Evolutionary conservation across 30 jellyfish, hydroid and myxozoan genomes (phyloP), one percentile per base, ranked within the genome.

Genomic region (Turritopsis rubra): DNA sequence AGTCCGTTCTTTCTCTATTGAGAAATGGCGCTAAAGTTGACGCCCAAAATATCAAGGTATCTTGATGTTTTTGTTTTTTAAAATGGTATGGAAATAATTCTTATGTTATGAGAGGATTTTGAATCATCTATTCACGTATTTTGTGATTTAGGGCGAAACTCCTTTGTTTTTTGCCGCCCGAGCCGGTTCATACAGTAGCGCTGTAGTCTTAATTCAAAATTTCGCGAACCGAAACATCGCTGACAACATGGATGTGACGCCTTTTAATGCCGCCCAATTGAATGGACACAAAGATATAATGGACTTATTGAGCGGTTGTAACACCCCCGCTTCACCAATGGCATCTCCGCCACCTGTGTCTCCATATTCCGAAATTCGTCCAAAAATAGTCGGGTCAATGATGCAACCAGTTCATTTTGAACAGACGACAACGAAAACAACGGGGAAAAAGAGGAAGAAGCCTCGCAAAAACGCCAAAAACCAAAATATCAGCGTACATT

Each of bases 121-220:
- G 13, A 41, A 41, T 41, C 60, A 41, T 41, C 60, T 3, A n/a
- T n/a, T n/a, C n/a, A 1, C 27, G 25, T 79, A 24, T 79, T 52
- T 9, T 54, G 23, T 1, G 28, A 66, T 71, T 52, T 75, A 89
- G 97, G 97, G 97, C 23, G 94, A 85, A 66, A 85, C 97, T 7
- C 91, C 97, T 22, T 71, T 90, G 83, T 90, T 79, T 88, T 73
- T 90, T 54, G 97, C 97, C 27, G 97, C 97, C 66, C 84, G 97
- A 52, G 97, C 85, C 82, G 97, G 97, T 41, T 79, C 91, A 65
- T 19, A 84, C 23, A 77, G 83, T 0, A 80, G 95, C 1, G 95
- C 97, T 4, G 72, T 80, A 53, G 82, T 85, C 27, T 85, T 90
- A 19, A 89, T 90, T 1, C 88, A 72, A 20, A 90, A 90, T 79